These are phyloP conservation scores for Nerophis lumbriciformis DNA, from an alignment of 2,113 vertebrate species.

Conservation along the genomic window DNA sequence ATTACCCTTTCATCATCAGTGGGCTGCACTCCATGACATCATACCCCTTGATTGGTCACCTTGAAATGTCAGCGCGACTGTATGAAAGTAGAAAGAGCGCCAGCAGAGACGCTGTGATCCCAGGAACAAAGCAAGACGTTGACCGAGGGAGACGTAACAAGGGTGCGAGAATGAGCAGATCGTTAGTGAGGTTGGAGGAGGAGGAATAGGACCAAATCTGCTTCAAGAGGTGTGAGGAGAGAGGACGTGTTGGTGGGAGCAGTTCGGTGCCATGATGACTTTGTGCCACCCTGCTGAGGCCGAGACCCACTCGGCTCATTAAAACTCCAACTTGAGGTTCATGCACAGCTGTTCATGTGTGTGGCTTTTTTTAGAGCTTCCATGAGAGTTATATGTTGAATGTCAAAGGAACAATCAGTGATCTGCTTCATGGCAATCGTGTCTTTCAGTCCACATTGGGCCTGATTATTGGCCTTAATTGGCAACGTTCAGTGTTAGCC, in stretches of 20 bases:
- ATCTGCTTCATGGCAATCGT: too few species aligned
- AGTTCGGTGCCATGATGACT: constrained; percentile 63
- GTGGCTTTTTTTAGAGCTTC: not conserved
- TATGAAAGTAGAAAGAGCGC: constrained; percentile 30
- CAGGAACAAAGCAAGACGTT: not conserved
- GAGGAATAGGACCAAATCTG: constrained; percentile 11
- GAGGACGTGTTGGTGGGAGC: constrained; percentile 41
- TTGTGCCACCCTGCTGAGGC: constrained; percentile 48
- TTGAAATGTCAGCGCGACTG: constrained; percentile 38
- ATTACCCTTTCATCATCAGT: constrained; percentile 17
- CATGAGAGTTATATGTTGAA: not conserved
- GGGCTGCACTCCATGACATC: constrained; percentile 11
- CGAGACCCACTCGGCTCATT: constrained; percentile 59
- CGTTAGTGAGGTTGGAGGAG: constrained; percentile 8
- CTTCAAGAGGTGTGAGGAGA: constrained; percentile 49
- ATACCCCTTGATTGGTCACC: constrained; percentile 20
- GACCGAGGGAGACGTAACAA: not conserved
- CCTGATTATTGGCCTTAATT: too few species aligned
- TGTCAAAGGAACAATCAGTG: too few species aligned
- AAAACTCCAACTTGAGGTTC: constrained; percentile 50
- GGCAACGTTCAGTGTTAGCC: too few species aligned
- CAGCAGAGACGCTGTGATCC: not conserved
- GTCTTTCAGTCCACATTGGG: too few species aligned
- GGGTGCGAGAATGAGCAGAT: constrained; percentile 17
- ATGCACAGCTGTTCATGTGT: constrained; percentile 21